Evolutionary conservation across 2,888 invertebrate species (phyloP), one percentile per base, ranked within the genome.

Genomic region (Tupiocoris notatus): DNA sequence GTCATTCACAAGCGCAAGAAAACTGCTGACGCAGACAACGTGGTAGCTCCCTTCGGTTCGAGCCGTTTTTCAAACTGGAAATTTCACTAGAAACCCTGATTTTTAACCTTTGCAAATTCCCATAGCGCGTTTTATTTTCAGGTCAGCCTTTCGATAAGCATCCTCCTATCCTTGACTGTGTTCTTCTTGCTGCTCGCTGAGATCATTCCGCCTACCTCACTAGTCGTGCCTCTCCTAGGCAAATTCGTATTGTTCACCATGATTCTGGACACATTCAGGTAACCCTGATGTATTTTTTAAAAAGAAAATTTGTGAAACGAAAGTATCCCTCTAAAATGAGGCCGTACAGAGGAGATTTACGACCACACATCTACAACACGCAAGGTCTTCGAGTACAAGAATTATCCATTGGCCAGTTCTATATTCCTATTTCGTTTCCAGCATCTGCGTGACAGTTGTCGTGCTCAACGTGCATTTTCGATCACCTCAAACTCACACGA

Each of bases 381-480:
- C n/a, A n/a, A n/a, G n/a, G n/a, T n/a, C n/a, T n/a, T n/a, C n/a
- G n/a, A n/a, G n/a, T n/a, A n/a, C n/a, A n/a, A n/a, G n/a, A n/a
- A n/a, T n/a, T 56, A 56, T 12, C n/a, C n/a, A n/a, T n/a, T n/a
- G n/a, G n/a, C n/a, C n/a, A n/a, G n/a, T n/a, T n/a, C n/a, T n/a
- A 56, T 7, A 16, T 57, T 67, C 39, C 2, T 67, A 18, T 67
- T 1, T n/a, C 79, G 80, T 82, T 84, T 84, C 75, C 88, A 93
- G 93, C 86, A 95, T 96, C 86, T 94, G 95, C 86, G 92, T 95
- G 83, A 95, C 96, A 79, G 97, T 98, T 83, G 92, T 97, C 83
- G 96, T 97, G 82, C 88, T 98, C 83, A 98, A 98, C 87, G 95
- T 97, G 82, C 97, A 98, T 88, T 98, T 97, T 88, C 93, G 98